Evolutionary conservation across 1,140 invertebrate genomes (phyloP), one percentile per base, ranked within the genome.

Genomic region (Oryzaephilus surinamensis): DNA sequence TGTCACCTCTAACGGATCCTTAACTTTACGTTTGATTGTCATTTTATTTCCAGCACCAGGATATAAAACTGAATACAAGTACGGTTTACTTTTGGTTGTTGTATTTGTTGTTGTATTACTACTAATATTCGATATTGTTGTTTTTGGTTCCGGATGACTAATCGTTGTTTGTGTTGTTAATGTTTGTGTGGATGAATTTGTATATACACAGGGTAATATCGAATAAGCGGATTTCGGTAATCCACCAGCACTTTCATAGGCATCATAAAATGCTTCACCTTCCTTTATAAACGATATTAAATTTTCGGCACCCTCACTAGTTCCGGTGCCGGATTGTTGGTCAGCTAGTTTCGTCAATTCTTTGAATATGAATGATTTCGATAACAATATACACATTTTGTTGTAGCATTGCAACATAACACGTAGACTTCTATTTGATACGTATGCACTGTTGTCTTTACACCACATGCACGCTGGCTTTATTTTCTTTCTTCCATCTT

Each of bases 371-470:
- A 71, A 67, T 3, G 81, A 82, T 37, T 72, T 75, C 34, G 76
- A 75, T 38, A 93, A 66, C 63, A 84, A 88, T 54, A 81, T 72
- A 69, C 88, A 93, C 7, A 93, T 66, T 48, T 86, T 85, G 63
- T 87, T 87, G 57, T 90, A 94, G 65, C 87, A 89, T 52, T 87
- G 79, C 32, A 93, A 58, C 13, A 91, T 64, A 54, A 86, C 80
- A 34, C 81, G 69, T 51, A 93, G 64, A 43, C 83, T 77, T 40
- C 79, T 77, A 64, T 92, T 91, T 61, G 91, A 86, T 13, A 74
- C 66, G 61, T 91, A 93, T 46, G 79, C 77, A 10, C 75, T 73
- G 54, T 84, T 84, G 54, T 88, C 81, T 61, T 82, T 83, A 62
- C 89, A 94, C 75, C 80, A 84, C 40, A 74, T 72, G 57, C 89